A percentile compares a stretch with the other conserved stretches of the same genome.
Conservation (phyloP, 2,113 vertebrate species). For the Hyperopisus bebe region DNA sequence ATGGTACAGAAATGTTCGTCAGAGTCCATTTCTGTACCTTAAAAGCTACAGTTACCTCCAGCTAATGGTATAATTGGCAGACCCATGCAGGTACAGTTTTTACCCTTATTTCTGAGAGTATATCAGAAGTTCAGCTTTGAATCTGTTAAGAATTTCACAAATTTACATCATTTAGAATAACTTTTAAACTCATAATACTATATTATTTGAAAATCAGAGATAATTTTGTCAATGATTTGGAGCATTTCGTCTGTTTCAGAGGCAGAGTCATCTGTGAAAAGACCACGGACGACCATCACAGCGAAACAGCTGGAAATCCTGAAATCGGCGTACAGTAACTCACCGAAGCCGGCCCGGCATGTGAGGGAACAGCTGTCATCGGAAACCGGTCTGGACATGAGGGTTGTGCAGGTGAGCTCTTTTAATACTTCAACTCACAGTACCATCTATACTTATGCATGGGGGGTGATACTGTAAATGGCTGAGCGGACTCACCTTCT, state of each 20-base stretch:
- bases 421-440: conserved; percentile 22
- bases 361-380: conserved; percentile 93
- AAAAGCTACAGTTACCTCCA: no score
- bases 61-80: no score
- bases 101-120: no score
- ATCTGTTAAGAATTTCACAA: neutral
- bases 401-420: conserved; percentile 85
- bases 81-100: no score
- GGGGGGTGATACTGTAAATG: neutral
- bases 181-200: neutral
- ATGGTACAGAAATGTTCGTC: no score
- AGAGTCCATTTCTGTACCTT: no score
- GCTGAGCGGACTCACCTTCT: neutral
- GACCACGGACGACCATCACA: conserved; percentile 93
- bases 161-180: neutral
- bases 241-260: conserved; percentile 57
- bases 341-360: conserved; percentile 90
- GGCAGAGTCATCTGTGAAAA: conserved; percentile 89
- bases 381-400: conserved; percentile 92
- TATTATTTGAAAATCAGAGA: neutral
- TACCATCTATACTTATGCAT: conserved; percentile 35
- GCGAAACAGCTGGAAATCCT: conserved; percentile 96
- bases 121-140: neutral
- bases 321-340: conserved; percentile 95
- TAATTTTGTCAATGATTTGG: neutral